A percentile compares a stretch with the other conserved stretches of the same genome.
phyloP scores from a whole-genome alignment of 2,113 vertebrate species.

The Sitta europaea region DNA sequence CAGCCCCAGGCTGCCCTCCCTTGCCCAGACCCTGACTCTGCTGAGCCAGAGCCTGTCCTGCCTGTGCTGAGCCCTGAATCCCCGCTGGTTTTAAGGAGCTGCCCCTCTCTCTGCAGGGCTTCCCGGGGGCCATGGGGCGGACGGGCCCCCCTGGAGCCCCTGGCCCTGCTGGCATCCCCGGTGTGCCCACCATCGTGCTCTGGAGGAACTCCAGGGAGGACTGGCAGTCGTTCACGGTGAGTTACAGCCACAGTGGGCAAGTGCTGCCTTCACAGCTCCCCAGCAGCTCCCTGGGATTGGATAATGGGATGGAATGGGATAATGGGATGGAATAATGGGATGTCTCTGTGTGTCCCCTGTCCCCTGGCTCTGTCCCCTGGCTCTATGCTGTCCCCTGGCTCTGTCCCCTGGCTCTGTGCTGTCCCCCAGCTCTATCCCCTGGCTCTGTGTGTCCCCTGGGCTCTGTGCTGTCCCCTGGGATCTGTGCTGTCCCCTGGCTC shows the following conservation, averaged over 20 bases:
- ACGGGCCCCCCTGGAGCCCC: slow-evolving; percentile 66
- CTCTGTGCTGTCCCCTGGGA: not conserved
- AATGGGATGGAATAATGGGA: not conserved
- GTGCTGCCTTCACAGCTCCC: not conserved
- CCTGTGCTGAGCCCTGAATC: not conserved
- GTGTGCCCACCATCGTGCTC: slow-evolving; percentile 79
- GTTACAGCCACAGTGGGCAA: fast-evolving
- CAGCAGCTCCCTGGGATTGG: not conserved
- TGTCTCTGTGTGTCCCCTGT: fast-evolving
- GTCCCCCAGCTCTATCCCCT: no score
- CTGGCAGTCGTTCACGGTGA: slow-evolving; percentile 81
- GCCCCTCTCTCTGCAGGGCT: slow-evolving; percentile 66
- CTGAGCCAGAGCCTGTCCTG: not conserved
- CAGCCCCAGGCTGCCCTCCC: not conserved
- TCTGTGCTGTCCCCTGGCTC: no score
- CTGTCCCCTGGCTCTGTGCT: not conserved
- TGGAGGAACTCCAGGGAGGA: slow-evolving; percentile 86
- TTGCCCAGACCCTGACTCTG: not conserved
- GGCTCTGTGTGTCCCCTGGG: not conserved
- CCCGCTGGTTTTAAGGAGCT: not conserved
- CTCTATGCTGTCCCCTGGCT: not conserved
- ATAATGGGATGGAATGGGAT: not conserved
- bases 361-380: not conserved
- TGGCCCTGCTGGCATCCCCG: slow-evolving; percentile 74
- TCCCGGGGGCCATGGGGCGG: slow-evolving; percentile 70